Percentiles rank a stretch among this genome's conserved stretches.
Evolutionary conservation across 2,113 vertebrate genomes (phyloP).

Genomic region (Podarcis cretensis): DNA sequence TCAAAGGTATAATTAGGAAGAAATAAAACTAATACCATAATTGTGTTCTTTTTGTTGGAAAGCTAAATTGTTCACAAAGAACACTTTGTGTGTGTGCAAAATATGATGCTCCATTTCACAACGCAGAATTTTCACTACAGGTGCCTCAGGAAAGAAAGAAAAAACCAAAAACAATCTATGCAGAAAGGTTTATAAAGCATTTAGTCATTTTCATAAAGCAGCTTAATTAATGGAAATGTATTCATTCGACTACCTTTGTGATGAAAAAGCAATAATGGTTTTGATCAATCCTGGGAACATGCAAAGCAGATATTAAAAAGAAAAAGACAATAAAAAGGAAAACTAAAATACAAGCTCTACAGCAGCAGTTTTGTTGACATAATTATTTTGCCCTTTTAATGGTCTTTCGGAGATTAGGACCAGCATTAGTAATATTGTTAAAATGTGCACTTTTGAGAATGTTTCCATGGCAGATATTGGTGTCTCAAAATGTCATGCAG

Average conservation of each 20-base stretch:
- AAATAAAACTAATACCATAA: slow-evolving; percentile 38
- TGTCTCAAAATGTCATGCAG: slow-evolving; percentile 25
- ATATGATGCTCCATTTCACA: slow-evolving; percentile 19
- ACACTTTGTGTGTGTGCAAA: slow-evolving; percentile 33
- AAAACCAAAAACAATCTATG: not conserved
- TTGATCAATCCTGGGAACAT: not conserved
- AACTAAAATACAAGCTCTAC: not conserved
- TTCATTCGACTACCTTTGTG: fast-evolving
- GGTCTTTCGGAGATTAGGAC: not conserved
- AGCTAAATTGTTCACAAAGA: slow-evolving; percentile 7
- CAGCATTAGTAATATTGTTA: slow-evolving; percentile 17
- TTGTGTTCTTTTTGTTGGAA: slow-evolving; percentile 20
- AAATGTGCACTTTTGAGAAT: not conserved
- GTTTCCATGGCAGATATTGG: not conserved
- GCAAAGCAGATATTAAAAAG: not conserved
- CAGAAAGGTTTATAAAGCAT: not conserved
- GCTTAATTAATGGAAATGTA: slow-evolving; percentile 15
- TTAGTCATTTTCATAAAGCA: not conserved
- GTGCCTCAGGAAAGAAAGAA: slow-evolving; percentile 10
- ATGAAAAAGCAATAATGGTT: not conserved
- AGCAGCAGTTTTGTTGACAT: not conserved
- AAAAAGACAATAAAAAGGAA: not conserved
- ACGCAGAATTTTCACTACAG: not conserved
- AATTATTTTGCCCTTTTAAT: slow-evolving; percentile 16
- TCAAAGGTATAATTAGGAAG: slow-evolving; percentile 41